Evolutionary conservation across 2,888 invertebrate species (phyloP).

Genomic region (Argynnis bischoffii): DNA sequence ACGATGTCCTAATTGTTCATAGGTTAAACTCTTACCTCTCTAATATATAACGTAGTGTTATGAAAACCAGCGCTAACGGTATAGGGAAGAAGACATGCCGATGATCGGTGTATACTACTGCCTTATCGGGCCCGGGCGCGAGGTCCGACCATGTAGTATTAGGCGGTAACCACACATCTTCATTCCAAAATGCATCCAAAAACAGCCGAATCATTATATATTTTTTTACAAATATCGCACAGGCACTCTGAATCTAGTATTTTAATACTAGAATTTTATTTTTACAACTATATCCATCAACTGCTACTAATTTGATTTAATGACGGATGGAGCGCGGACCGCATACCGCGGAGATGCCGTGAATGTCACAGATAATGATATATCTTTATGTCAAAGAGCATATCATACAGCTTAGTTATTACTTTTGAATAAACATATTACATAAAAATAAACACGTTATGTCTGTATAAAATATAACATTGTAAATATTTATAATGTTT

Average conservation of each 20-base stretch:
- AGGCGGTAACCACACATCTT: conserved; percentile 95
- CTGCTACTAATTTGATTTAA: conserved; percentile 36
- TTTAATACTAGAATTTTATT: conserved; percentile 38
- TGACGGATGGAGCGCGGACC: conserved; percentile 35
- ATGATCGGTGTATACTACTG: conserved; percentile 89
- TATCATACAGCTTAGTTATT: background rate
- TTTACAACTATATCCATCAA: conserved; percentile 35
- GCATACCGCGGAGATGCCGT: conserved; percentile 20
- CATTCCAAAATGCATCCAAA: conserved; percentile 88
- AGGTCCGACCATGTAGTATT: conserved; percentile 95
- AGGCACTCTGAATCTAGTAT: conserved; percentile 19
- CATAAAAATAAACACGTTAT: too few relatives aligned
- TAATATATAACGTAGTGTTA: conserved; percentile 88
- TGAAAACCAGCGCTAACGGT: conserved; percentile 90
- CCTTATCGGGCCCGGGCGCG: conserved; percentile 87
- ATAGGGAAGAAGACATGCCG: conserved; percentile 91
- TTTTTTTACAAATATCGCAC: conserved; percentile 15
- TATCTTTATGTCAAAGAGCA: conserved; percentile 1
- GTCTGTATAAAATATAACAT: too few relatives aligned
- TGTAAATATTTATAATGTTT: too few relatives aligned
- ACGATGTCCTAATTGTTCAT: conserved; percentile 20
- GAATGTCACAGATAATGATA: conserved; percentile 35
- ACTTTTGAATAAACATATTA: background rate
- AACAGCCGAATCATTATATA: conserved; percentile 65
- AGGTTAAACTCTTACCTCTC: conserved; percentile 87